Evolutionary conservation across 2,113 vertebrate species (phyloP).

Genomic region (Istiophorus platypterus): DNA sequence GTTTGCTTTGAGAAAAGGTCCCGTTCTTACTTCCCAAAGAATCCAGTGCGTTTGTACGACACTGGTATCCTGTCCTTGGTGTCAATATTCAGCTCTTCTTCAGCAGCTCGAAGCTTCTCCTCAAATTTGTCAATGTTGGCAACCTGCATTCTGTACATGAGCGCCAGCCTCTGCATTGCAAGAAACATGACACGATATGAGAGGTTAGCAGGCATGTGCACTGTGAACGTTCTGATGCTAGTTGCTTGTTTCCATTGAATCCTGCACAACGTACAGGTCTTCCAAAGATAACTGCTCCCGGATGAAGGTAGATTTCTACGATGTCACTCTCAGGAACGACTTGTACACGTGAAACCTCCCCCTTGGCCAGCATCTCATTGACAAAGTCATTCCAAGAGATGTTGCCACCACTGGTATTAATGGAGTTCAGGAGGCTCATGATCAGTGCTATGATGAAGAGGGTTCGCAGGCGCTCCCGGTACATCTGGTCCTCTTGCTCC

Average conservation of each 20-base stretch:
- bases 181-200: not conserved
- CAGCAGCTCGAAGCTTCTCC: constrained; percentile 94
- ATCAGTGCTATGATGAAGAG: constrained; percentile 88
- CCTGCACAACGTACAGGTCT: constrained; percentile 86
- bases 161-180: constrained; percentile 85
- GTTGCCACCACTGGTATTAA: constrained; percentile 84
- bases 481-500: constrained; percentile 91
- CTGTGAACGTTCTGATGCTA: not conserved
- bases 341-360: constrained; percentile 94
- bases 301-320: constrained; percentile 93
- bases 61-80: constrained; percentile 92
- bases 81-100: constrained; percentile 93
- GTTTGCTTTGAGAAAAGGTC: not conserved
- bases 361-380: constrained; percentile 96
- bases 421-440: constrained; percentile 87
- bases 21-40: constrained; percentile 93
- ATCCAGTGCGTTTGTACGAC: constrained; percentile 94
- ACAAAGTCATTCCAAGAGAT: constrained; percentile 98
- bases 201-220: not conserved
- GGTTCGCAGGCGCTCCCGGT: constrained; percentile 88
- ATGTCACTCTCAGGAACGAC: constrained; percentile 94
- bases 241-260: not conserved
- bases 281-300: constrained; percentile 92
- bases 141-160: constrained; percentile 94
- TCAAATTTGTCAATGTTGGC: constrained; percentile 98